Conservation (phyloP, 2,888 invertebrate genomes). For the Venusia cambrica region DNA sequence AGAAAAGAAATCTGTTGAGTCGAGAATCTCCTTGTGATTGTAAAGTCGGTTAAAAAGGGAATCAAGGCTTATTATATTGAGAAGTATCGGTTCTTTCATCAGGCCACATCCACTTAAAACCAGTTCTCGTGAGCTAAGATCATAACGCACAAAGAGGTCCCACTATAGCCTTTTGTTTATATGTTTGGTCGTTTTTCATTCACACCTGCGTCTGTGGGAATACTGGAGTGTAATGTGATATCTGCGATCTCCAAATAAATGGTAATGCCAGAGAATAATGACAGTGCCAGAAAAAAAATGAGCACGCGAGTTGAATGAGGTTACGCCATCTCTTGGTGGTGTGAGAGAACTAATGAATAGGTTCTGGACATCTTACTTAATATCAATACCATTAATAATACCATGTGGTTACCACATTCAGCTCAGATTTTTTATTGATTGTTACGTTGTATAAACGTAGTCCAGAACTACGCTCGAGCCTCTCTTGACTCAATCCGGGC, state of each 20-base stretch:
- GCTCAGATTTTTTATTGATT: too few relatives aligned
- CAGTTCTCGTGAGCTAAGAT: slow-evolving; percentile 20
- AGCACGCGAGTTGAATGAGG: slow-evolving; percentile 14
- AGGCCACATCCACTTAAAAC: slow-evolving; percentile 8
- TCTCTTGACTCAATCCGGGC: too few relatives aligned
- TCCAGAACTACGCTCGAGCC: too few relatives aligned
- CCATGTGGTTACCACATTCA: too few relatives aligned
- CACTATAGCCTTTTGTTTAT: slow-evolving; percentile 28
- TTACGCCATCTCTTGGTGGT: slow-evolving; percentile 16
- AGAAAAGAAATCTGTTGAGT: too few relatives aligned
- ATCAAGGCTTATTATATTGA: too few relatives aligned
- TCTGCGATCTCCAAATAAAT: slow-evolving; percentile 12
- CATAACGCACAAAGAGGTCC: slow-evolving; percentile 27
- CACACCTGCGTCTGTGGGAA: slow-evolving; percentile 65
- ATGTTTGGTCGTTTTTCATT: slow-evolving; percentile 63
- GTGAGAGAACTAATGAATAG: slow-evolving; percentile 2
- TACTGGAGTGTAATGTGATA: slow-evolving; percentile 59
- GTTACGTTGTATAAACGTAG: too few relatives aligned
- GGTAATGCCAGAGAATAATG: slow-evolving; percentile 7
- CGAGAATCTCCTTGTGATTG: too few relatives aligned
- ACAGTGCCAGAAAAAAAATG: slow-evolving; percentile 5
- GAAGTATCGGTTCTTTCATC: slow-evolving; percentile 7
- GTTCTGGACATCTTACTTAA: too few relatives aligned
- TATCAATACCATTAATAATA: too few relatives aligned
- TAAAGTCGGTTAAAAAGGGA: too few relatives aligned